Percentiles rank a stretch among this genome's conserved stretches.
phyloP scores from a whole-genome alignment of 2,888 invertebrate genomes.

The Zele albiditarsus region DNA sequence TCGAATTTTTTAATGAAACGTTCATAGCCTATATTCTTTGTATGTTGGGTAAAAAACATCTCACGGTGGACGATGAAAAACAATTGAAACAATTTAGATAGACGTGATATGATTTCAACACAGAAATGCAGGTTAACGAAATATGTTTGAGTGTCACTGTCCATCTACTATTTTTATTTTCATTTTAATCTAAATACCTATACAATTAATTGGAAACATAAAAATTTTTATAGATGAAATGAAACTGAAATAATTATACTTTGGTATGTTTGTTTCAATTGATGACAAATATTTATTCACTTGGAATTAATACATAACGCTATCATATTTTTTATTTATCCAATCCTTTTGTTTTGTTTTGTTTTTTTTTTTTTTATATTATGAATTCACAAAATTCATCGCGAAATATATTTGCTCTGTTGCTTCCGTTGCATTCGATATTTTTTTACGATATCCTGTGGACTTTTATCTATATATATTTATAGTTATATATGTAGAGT shows the following conservation, averaged over 20 bases:
- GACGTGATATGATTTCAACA: too few species aligned
- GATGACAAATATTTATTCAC: not conserved
- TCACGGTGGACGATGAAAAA: too few species aligned
- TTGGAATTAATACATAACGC: not conserved
- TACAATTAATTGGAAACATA: too few species aligned
- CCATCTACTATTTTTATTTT: too few species aligned
- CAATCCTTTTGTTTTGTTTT: not conserved
- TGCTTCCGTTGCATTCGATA: constrained; percentile 5
- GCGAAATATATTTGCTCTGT: not conserved
- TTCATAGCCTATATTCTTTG: too few species aligned
- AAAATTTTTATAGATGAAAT: not conserved
- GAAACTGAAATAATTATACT: not conserved
- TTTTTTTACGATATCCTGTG: constrained; percentile 27
- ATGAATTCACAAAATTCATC: not conserved
- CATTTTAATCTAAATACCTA: too few species aligned
- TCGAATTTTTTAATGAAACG: too few species aligned
- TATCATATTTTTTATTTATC: not conserved
- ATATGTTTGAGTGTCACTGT: too few species aligned
- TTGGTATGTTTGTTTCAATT: not conserved
- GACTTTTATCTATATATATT: not conserved
- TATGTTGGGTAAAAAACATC: too few species aligned
- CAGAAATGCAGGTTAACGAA: too few species aligned
- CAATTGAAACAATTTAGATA: too few species aligned
- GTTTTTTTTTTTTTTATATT: not conserved
- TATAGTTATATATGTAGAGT: not conserved